Percentiles rank a stretch among this genome's conserved stretches.
Evolutionary conservation across 1,140 invertebrate genomes (phyloP).

Genomic region (Pachypeltis micranthus): DNA sequence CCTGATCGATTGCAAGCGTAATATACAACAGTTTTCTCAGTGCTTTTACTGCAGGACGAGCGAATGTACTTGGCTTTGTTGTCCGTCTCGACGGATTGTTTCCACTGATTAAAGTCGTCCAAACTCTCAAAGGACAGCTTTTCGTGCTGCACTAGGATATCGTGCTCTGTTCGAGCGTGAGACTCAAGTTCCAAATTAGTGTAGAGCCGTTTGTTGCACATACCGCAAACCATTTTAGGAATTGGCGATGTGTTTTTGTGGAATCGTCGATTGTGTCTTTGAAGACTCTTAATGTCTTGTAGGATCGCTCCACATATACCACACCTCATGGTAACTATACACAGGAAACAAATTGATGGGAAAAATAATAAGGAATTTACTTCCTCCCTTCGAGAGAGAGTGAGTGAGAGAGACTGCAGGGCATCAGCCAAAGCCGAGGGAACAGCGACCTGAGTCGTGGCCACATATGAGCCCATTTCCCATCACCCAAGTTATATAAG

Average conservation of each 20-base stretch:
- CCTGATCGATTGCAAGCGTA: not conserved
- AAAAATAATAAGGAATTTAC: too few relatives aligned
- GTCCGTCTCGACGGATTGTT: not conserved
- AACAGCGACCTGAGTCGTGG: too few relatives aligned
- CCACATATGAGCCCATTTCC: too few relatives aligned
- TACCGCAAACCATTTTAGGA: not conserved
- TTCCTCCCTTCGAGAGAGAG: too few relatives aligned
- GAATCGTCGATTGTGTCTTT: not conserved
- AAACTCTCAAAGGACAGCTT: not conserved
- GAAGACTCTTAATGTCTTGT: not conserved
- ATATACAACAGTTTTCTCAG: not conserved
- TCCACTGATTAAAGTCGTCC: not conserved
- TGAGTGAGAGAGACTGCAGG: too few relatives aligned
- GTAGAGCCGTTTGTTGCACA: not conserved
- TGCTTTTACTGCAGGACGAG: not conserved
- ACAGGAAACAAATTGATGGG: too few relatives aligned
- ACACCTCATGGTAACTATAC: too few relatives aligned
- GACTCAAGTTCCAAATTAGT: not conserved
- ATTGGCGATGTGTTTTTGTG: not conserved
- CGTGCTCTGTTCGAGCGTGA: not conserved
- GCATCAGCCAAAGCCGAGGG: too few relatives aligned
- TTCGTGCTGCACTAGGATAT: not conserved
- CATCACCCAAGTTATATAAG: too few relatives aligned
- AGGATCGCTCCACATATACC: too few relatives aligned
- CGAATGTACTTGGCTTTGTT: not conserved